Evolutionary conservation across 2,113 vertebrate genomes (phyloP).

Genomic region (Boulengeromyrus knoepffleri): DNA sequence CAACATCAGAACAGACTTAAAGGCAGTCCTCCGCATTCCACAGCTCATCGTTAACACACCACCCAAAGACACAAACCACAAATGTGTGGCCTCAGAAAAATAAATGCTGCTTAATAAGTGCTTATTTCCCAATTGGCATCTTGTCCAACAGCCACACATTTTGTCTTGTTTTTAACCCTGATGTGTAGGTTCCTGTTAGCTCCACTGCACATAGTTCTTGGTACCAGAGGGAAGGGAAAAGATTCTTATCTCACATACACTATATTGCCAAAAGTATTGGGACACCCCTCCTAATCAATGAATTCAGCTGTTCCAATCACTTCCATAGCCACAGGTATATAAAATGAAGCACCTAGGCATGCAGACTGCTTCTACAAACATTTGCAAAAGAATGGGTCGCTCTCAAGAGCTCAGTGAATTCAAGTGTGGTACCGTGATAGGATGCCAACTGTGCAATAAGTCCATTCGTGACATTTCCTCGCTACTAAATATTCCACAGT

Average conservation of each 20-base stretch:
- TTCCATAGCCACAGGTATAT: no score
- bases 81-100: background rate
- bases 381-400: no score
- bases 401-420: no score
- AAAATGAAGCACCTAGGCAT: no score
- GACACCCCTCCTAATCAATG: no score
- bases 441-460: no score
- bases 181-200: background rate
- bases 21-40: background rate
- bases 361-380: no score
- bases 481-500: no score
- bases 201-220: background rate
- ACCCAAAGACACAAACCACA: background rate
- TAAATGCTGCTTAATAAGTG: background rate
- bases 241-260: background rate
- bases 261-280: no score
- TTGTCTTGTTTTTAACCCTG: background rate
- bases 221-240: background rate
- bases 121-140: background rate
- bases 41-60: background rate
- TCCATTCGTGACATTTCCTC: no score
- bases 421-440: no score
- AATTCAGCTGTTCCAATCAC: no score
- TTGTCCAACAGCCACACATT: background rate
- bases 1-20: background rate